These are phyloP conservation scores for Amphibalanus amphitrite DNA, from an alignment of 1,140 invertebrate genomes.

Conservation along the genomic window DNA sequence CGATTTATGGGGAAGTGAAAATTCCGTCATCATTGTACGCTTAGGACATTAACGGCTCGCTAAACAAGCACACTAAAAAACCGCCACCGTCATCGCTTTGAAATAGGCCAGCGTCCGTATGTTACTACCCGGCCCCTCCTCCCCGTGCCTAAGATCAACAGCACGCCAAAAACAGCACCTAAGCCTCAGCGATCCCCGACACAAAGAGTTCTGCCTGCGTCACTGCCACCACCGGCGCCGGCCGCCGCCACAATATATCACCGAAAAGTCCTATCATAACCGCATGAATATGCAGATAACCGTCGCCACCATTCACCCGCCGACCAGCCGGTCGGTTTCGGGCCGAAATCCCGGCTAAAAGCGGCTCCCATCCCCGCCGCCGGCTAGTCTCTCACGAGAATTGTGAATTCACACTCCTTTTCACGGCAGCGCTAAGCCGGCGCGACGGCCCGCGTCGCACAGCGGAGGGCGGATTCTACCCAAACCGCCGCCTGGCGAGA, in stretches of 20 bases:
- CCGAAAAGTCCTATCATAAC: neutral
- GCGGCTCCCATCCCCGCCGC: no score
- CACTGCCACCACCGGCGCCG: neutral
- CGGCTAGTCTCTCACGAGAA: neutral
- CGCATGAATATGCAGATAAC: neutral
- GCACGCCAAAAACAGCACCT: neutral
- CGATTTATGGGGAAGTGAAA: no score
- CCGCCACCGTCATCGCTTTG: no score
- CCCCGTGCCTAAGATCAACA: neutral
- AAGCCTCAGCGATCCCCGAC: neutral
- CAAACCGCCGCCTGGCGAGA: no score
- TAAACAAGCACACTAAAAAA: no score
- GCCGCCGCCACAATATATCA: neutral
- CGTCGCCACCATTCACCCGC: neutral
- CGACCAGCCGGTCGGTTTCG: neutral
- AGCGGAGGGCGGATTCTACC: no score
- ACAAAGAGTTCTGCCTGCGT: neutral
- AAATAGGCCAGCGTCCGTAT: no score
- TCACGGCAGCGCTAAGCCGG: neutral
- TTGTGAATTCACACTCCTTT: neutral
- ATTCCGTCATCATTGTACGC: no score
- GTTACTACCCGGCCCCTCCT: no score
- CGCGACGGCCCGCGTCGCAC: no score
- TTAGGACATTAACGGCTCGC: no score
- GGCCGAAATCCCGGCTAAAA: neutral